Evolutionary conservation across 2,113 vertebrate species (phyloP).

Genomic region (Eolophus roseicapilla): DNA sequence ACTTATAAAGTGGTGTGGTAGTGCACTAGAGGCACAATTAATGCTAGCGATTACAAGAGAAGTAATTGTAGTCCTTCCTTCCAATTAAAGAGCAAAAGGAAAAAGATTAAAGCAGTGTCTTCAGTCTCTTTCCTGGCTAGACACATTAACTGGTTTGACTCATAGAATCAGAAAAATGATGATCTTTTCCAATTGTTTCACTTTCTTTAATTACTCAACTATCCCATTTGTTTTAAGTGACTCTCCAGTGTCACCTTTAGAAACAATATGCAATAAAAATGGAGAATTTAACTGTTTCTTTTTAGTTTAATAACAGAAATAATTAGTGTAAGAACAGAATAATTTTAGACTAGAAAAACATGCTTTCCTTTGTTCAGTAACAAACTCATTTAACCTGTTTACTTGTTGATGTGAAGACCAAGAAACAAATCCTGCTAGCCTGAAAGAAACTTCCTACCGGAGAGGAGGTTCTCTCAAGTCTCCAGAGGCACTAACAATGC

Average conservation of each 20-base stretch:
- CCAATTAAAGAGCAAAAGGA: background rate
- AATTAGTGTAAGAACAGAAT: background rate
- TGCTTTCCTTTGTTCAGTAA: background rate
- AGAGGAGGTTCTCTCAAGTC: background rate
- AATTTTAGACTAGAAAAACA: background rate
- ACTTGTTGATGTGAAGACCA: background rate
- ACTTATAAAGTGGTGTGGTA: background rate
- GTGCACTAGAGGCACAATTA: background rate
- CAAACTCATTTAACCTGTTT: background rate
- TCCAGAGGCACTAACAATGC: background rate
- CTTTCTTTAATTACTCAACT: background rate
- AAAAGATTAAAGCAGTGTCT: background rate
- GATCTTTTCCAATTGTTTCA: conserved; percentile 1
- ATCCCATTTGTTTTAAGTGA: background rate
- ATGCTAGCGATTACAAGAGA: background rate
- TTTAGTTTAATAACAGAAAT: background rate
- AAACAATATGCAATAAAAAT: background rate
- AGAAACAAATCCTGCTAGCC: background rate
- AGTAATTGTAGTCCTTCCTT: background rate
- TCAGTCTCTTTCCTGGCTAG: conserved; percentile 24
- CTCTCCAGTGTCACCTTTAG: background rate
- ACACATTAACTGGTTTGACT: background rate
- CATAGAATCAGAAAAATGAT: background rate
- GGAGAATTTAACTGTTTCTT: background rate
- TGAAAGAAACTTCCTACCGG: background rate